These are phyloP conservation scores for Morpho deidamia DNA, from an alignment of 2,888 invertebrate genomes.

Conservation along the genomic window DNA sequence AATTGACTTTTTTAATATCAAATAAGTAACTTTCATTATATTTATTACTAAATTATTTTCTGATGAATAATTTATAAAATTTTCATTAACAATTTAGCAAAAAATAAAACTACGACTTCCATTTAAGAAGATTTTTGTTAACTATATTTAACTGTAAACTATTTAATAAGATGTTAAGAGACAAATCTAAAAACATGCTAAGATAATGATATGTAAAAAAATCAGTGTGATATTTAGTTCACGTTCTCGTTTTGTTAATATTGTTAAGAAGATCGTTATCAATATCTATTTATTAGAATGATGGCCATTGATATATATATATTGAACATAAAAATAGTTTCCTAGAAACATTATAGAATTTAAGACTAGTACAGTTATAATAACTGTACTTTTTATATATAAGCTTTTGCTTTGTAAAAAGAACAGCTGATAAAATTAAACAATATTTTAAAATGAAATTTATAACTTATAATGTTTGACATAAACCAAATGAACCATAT, in stretches of 20 bases:
- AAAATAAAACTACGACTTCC: background rate
- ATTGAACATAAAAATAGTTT: background rate
- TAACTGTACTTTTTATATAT: too few relatives aligned
- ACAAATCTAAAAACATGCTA: background rate
- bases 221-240: background rate
- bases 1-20: too few relatives aligned
- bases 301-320: background rate
- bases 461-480: too few relatives aligned
- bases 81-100: background rate
- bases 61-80: background rate
- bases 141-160: background rate
- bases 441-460: too few relatives aligned
- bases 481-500: too few relatives aligned
- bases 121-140: background rate
- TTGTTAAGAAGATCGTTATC: background rate
- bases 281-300: conserved; percentile 2
- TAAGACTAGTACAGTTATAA: too few relatives aligned
- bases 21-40: too few relatives aligned
- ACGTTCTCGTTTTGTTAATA: background rate
- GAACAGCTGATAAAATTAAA: too few relatives aligned
- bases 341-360: background rate
- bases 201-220: background rate
- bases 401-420: too few relatives aligned
- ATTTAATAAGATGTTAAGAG: background rate
- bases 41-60: too few relatives aligned